Evolutionary conservation across 2,797 vertebrate species (phyloP).

Genomic region (Triplophysa bombifrons): DNA sequence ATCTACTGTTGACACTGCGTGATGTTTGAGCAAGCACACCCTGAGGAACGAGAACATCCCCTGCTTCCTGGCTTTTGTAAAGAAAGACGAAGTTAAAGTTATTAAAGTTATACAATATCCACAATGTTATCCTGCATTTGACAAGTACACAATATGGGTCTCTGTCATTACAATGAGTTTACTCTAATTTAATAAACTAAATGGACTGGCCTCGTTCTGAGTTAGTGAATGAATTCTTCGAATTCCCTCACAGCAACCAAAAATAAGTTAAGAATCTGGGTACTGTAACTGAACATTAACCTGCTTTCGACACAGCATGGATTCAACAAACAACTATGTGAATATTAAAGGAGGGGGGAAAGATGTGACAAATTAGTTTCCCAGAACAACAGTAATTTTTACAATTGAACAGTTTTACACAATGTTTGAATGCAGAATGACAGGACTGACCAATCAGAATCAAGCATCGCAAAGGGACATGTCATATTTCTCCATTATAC

Average conservation of each 20-base stretch:
- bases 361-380: background rate
- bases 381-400: background rate
- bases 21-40: background rate
- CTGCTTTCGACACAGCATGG: background rate
- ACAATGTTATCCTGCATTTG: background rate
- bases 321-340: background rate
- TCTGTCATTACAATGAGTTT: background rate
- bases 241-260: constrained; percentile 6
- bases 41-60: no score
- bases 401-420: background rate
- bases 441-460: no score
- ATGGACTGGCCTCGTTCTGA: background rate
- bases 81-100: background rate
- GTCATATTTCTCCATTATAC: background rate
- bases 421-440: background rate
- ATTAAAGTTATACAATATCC: background rate
- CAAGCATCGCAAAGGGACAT: no score
- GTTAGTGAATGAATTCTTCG: background rate
- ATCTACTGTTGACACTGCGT: background rate
- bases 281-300: background rate
- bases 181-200: constrained; percentile 31
- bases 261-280: background rate
- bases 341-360: background rate
- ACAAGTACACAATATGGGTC: background rate
- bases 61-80: background rate